Evolutionary conservation across 1,140 invertebrate genomes (phyloP).

Genomic region (Neoseiulus cucumeris): DNA sequence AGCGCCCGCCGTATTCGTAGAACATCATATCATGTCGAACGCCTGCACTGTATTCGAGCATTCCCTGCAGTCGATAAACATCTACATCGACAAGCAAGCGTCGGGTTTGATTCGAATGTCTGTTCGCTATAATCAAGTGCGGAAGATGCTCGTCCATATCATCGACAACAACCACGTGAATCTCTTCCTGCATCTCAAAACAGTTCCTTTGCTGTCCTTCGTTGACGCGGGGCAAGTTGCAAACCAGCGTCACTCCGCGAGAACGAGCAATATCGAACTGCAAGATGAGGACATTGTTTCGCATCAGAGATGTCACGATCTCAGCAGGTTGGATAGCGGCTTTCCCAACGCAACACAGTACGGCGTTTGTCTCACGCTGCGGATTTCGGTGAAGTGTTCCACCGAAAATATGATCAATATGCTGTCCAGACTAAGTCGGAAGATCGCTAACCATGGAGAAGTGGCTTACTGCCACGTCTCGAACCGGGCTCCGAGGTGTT

Average conservation of each 20-base stretch:
- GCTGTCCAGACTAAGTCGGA: background rate
- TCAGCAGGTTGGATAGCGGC: background rate
- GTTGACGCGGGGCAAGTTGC: background rate
- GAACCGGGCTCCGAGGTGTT: background rate
- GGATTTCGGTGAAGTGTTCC: background rate
- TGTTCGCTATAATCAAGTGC: background rate
- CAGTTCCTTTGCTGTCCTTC: background rate
- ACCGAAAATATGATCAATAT: slow-evolving; percentile 4
- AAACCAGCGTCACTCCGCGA: background rate
- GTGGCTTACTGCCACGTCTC: background rate
- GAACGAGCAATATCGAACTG: background rate
- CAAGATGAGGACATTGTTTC: background rate
- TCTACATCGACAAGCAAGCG: background rate
- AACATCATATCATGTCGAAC: background rate
- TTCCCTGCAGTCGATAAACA: background rate
- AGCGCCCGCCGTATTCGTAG: background rate
- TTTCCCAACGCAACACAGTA: background rate
- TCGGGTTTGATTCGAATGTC: background rate
- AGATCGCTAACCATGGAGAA: background rate
- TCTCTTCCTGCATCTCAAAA: background rate
- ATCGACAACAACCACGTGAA: background rate
- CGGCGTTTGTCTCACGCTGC: background rate
- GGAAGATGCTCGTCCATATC: background rate
- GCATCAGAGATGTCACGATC: background rate
- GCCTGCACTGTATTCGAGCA: background rate